Conservation (phyloP, 2,113 vertebrate genomes). For the Oncorhynchus nerka region DNA sequence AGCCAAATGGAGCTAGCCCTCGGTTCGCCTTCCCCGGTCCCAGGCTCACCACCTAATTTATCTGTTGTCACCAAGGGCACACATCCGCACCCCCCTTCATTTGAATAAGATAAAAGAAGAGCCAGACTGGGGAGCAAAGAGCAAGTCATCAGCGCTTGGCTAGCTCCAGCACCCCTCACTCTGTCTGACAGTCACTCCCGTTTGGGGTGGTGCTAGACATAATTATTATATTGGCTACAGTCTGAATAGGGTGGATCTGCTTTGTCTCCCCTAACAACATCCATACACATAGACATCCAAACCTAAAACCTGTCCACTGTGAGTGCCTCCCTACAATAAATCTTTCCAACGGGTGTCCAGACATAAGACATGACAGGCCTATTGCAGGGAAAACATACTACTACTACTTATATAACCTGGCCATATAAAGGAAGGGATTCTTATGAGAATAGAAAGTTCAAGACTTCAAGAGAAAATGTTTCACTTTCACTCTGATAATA, state of each 20-base stretch:
- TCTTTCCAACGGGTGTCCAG: no score
- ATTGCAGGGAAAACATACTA: neutral
- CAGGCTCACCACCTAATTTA: slow-evolving; percentile 39
- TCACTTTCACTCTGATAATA: no score
- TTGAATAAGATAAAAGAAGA: slow-evolving; percentile 60
- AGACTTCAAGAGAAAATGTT: no score
- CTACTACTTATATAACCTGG: no score
- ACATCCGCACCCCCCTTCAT: slow-evolving; percentile 24
- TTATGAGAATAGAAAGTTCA: no score
- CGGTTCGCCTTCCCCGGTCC: slow-evolving; percentile 30
- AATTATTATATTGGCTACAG: slow-evolving; percentile 41
- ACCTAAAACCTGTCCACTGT: neutral
- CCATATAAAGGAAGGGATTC: no score
- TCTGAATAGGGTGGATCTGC: slow-evolving; percentile 11
- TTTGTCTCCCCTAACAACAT: neutral
- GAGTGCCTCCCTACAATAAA: neutral
- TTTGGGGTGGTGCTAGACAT: slow-evolving; percentile 42
- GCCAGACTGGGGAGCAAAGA: slow-evolving; percentile 43
- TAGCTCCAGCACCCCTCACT: neutral
- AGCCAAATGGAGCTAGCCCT: slow-evolving; percentile 51
- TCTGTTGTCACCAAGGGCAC: slow-evolving; percentile 30
- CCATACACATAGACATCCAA: neutral
- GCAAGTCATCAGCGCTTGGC: slow-evolving; percentile 32
- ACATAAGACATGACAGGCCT: neutral
- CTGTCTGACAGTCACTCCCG: neutral